Percentiles rank a stretch among this genome's conserved stretches.
These are phyloP conservation scores for Tetranychus piercei DNA, from an alignment of 2,888 invertebrate genomes.

Conservation along the genomic window DNA sequence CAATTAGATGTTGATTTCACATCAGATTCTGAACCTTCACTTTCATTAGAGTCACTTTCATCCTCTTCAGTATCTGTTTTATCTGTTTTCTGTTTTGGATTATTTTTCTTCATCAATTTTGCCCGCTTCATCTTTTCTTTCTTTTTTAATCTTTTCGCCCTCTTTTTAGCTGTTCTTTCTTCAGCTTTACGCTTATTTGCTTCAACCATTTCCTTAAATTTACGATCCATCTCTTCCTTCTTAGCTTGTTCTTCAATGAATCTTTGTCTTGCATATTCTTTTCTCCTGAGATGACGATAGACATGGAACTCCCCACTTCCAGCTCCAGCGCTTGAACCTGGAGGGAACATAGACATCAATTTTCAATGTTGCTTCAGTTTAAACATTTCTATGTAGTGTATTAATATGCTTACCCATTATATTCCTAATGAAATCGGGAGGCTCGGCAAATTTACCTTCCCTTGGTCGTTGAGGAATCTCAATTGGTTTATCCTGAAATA, in stretches of 20 bases:
- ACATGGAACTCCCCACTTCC: conserved; percentile 99
- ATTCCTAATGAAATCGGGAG: conserved; percentile 88
- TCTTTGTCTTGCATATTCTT: conserved; percentile 89
- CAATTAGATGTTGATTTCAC: neutral
- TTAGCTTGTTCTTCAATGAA: conserved; percentile 71
- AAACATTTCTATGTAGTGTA: neutral
- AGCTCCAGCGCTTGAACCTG: conserved; percentile 90
- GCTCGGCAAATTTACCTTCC: conserved; percentile 53
- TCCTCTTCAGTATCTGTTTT: neutral
- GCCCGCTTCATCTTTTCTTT: conserved; percentile 35
- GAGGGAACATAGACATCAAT: conserved; percentile 18
- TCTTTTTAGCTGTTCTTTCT: conserved; percentile 68
- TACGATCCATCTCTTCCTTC: conserved; percentile 64
- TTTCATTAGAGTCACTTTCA: neutral
- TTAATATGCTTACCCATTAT: conserved; percentile 53
- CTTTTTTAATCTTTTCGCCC: conserved; percentile 58
- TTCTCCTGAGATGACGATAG: conserved; percentile 76
- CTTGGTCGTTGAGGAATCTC: conserved; percentile 64
- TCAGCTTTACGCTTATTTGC: conserved; percentile 52
- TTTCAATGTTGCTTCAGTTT: neutral
- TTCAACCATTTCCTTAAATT: conserved; percentile 59
- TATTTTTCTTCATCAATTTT: neutral
- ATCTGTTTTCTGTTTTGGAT: neutral
- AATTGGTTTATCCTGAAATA: conserved; percentile 61
- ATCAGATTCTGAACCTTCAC: neutral